Conservation (phyloP, 2,797 vertebrate genomes). For the Oryzias sinensis region DNA sequence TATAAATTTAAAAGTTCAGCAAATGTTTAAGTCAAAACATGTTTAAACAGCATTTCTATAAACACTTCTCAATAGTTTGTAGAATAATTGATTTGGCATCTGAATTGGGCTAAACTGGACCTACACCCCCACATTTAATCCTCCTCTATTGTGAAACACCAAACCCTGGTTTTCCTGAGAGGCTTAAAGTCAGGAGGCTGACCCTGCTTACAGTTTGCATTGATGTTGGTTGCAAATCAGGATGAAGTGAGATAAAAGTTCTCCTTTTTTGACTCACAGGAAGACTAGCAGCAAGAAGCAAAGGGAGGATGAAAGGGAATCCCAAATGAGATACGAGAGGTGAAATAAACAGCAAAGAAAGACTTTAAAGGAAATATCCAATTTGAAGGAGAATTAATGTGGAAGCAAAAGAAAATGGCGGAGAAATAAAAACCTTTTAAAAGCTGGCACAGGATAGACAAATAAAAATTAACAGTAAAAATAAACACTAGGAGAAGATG, state of each 20-base stretch:
- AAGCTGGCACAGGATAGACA: neutral
- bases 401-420: neutral
- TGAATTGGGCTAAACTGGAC: neutral
- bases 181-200: slow-evolving; percentile 8
- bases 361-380: neutral
- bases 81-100: neutral
- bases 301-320: slow-evolving; percentile 40
- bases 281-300: slow-evolving; percentile 17
- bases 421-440: slow-evolving; percentile 3
- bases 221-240: slow-evolving; percentile 21
- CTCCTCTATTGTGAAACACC: slow-evolving; percentile 1
- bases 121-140: slow-evolving; percentile 3
- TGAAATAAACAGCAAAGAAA: slow-evolving; percentile 1
- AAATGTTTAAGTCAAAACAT: too few species aligned
- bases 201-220: slow-evolving; percentile 7
- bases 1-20: too few species aligned
- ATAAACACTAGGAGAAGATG: too few species aligned
- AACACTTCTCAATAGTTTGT: neutral
- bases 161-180: slow-evolving; percentile 19
- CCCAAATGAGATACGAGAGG: slow-evolving; percentile 15
- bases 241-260: slow-evolving; percentile 40
- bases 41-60: too few species aligned
- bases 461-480: too few species aligned
- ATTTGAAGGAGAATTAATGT: neutral
- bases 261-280: neutral